Evolutionary conservation across 2,888 invertebrate genomes (phyloP), one percentile per base, ranked within the genome.

Genomic region (Neuroscelio doddi): DNA sequence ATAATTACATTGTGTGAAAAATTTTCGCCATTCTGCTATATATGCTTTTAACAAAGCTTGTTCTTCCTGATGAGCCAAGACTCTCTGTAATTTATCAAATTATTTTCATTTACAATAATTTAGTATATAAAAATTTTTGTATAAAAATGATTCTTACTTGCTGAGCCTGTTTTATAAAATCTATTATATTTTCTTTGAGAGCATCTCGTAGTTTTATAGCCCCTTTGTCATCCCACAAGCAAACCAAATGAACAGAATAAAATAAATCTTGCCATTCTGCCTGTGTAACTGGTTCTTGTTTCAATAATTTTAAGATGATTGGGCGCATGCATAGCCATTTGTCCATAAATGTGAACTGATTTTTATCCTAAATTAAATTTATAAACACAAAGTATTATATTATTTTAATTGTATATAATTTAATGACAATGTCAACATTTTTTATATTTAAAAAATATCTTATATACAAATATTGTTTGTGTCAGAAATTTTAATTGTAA

Each of bases 201-300:
- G 95, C 94, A 79, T 95, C 93, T 77, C 93, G 89, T 36, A 98
- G 90, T 85, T 96, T 97, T 39, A 90, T 88, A 0, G 96, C 92
- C 0, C 96, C 96, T 84, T 96, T 95, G 77, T 97, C 97, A 85
- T 98, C 97, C 98, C 98, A 99, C 58, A 98, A 86, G 84, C 97
- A 97, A 9, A 98, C 96, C 63, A 93, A 90, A 86, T 99, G 98
- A 10, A 99, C 96, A 55, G 94, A 92, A 86, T 95, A 97, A 86
- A 98, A 98, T 42, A 98, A 87, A 85, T 97, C 96, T 83, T 99
- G 98, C 99, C 99, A 99, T 88, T 99, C 98, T 63, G 89, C 88
- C 77, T 96, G 93, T 9, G 94, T 92, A 0, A 99, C 98, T 4
- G 95, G 89, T 85, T 98, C 95, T 85, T 98, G 98, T 80, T 95